These are phyloP conservation scores for Karalla daura DNA, from an alignment of 2,797 vertebrate genomes.

Conservation along the genomic window DNA sequence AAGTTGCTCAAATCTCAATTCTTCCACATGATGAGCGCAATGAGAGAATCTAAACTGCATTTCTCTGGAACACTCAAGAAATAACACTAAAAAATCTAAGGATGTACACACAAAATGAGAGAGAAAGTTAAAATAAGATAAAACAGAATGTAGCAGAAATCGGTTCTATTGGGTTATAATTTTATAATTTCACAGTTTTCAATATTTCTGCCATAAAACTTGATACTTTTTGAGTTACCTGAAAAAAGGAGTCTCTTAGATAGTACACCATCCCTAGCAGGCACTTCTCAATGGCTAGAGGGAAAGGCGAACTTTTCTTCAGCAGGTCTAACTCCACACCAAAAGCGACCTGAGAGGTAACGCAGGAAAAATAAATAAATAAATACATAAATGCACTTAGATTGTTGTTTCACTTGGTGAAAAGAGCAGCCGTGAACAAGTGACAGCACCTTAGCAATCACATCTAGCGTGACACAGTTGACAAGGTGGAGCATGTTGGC, in stretches of 20 bases:
- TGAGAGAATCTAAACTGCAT: too few species aligned
- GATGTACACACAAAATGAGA: too few species aligned
- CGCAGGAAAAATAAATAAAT: not conserved
- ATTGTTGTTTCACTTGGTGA: not conserved
- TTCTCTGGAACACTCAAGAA: too few species aligned
- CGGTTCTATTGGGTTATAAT: too few species aligned
- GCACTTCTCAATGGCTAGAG: slow-evolving; percentile 81
- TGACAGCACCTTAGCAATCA: slow-evolving; percentile 88
- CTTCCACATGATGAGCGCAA: too few species aligned
- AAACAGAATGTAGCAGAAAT: too few species aligned
- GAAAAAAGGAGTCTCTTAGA: slow-evolving; percentile 36
- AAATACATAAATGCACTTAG: not conserved
- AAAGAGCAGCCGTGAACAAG: not conserved
- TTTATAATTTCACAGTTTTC: not conserved
- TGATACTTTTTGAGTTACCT: slow-evolving; percentile 41
- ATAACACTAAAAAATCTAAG: too few species aligned
- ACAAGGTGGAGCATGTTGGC: slow-evolving; percentile 85
- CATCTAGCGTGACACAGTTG: slow-evolving; percentile 87
- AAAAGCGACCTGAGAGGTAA: slow-evolving; percentile 85
- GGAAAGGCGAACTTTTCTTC: slow-evolving; percentile 77
- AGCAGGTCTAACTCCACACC: slow-evolving; percentile 88
- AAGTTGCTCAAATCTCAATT: too few species aligned
- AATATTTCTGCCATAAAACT: not conserved
- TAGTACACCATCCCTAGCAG: slow-evolving; percentile 63
- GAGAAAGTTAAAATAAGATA: too few species aligned